Evolutionary conservation across 2,888 invertebrate genomes (phyloP).

Genomic region (Drosophila ustulata): DNA sequence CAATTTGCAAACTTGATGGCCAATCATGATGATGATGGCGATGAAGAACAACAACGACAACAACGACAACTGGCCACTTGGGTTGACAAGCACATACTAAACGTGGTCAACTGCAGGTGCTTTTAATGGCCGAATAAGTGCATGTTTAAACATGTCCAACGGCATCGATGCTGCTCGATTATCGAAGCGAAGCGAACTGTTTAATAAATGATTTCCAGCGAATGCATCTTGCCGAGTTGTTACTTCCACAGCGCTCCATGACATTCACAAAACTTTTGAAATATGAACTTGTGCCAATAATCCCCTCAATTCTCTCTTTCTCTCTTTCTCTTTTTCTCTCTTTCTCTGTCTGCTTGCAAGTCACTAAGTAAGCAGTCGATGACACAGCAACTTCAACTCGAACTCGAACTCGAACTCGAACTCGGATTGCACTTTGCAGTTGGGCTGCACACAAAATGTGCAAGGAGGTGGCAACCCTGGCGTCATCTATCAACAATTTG

Average conservation of each 20-base stretch:
- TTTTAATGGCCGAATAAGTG: slow-evolving; percentile 32
- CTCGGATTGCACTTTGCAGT: slow-evolving; percentile 10
- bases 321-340: background rate
- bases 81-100: slow-evolving; percentile 39
- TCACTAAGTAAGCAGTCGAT: slow-evolving; percentile 42
- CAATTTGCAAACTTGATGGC: slow-evolving; percentile 72
- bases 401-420: slow-evolving; percentile 20
- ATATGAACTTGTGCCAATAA: slow-evolving; percentile 68
- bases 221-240: slow-evolving; percentile 36
- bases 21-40: slow-evolving; percentile 66
- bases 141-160: slow-evolving; percentile 53
- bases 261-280: slow-evolving; percentile 61
- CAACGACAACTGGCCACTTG: slow-evolving; percentile 59
- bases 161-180: slow-evolving; percentile 22
- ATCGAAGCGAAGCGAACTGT: background rate
- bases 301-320: slow-evolving; percentile 12
- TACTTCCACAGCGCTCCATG: slow-evolving; percentile 35
- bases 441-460: slow-evolving; percentile 2
- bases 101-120: slow-evolving; percentile 4
- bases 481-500: slow-evolving; percentile 5
- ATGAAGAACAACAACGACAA: slow-evolving; percentile 20
- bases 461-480: slow-evolving; percentile 10
- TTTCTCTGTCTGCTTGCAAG: background rate
- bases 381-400: slow-evolving; percentile 47
- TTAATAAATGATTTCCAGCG: slow-evolving; percentile 50